These are phyloP conservation scores for Thalassoma bifasciatum DNA, from an alignment of 2,113 vertebrate species.

Conservation along the genomic window DNA sequence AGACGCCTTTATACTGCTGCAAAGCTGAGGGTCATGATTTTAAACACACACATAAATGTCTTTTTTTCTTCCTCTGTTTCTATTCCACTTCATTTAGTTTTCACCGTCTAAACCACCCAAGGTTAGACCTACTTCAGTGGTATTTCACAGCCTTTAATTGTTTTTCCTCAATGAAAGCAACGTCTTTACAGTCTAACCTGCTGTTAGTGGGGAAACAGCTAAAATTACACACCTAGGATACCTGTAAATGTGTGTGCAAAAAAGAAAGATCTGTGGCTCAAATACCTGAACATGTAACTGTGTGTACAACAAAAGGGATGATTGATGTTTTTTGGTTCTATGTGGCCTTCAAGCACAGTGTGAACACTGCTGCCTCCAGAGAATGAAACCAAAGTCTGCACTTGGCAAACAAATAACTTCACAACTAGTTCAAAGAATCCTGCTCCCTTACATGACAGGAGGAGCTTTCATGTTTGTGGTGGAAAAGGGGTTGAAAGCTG, in stretches of 20 bases:
- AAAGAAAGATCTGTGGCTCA: constrained; percentile 2
- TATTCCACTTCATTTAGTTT: constrained; percentile 38
- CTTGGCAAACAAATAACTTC: constrained; percentile 53
- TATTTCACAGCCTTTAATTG: constrained; percentile 60
- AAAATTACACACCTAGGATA: constrained; percentile 41
- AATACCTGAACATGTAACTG: constrained; percentile 28
- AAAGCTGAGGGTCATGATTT: constrained; percentile 40
- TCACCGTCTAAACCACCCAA: constrained; percentile 18
- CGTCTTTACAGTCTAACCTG: constrained; percentile 6
- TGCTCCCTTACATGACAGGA: constrained; percentile 17
- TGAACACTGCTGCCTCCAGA: constrained; percentile 3
- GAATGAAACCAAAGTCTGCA: constrained; percentile 31
- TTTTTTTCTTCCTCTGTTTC: constrained; percentile 42
- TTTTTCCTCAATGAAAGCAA: constrained; percentile 41
- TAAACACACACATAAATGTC: constrained; percentile 53
- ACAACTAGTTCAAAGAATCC: constrained; percentile 55
- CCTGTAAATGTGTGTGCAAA: constrained; percentile 15
- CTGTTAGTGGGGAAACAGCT: constrained; percentile 14
- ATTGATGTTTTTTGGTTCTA: constrained; percentile 33
- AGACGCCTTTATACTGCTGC: constrained; percentile 69
- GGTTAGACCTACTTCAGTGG: constrained; percentile 23
- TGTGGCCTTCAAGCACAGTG: neutral
- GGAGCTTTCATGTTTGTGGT: constrained; percentile 26
- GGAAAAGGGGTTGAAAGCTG: neutral
- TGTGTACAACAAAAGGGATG: constrained; percentile 31